These are phyloP conservation scores for Lycodopsis pacificus DNA, from an alignment of 2,797 vertebrate genomes.

Conservation along the genomic window DNA sequence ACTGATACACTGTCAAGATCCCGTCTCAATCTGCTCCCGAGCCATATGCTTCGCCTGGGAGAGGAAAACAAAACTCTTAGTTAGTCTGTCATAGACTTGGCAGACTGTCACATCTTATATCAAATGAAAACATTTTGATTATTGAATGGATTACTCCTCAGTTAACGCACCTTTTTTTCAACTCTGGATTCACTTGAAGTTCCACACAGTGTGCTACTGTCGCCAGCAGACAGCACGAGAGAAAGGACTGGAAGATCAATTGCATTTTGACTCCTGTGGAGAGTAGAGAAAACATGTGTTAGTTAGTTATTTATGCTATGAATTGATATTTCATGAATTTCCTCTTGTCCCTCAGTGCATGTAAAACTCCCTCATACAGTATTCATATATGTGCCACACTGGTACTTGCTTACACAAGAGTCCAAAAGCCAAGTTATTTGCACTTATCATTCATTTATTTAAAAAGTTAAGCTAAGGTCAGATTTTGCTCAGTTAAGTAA, in stretches of 20 bases:
- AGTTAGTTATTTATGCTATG: constrained; percentile 52
- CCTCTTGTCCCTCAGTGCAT: constrained; percentile 41
- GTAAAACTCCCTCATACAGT: constrained; percentile 39
- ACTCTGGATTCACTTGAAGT: constrained; percentile 87
- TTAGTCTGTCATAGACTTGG: constrained; percentile 48
- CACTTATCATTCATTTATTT: constrained; percentile 84
- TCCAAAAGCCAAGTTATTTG: constrained; percentile 84
- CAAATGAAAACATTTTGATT: constrained; percentile 16
- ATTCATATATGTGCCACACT: constrained; percentile 32
- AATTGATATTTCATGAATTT: constrained; percentile 57
- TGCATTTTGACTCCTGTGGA: constrained; percentile 88
- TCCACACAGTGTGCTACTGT: constrained; percentile 87
- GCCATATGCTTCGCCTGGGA: constrained; percentile 88
- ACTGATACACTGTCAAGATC: constrained; percentile 81
- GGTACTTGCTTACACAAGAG: constrained; percentile 77
- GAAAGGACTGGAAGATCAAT: constrained; percentile 84
- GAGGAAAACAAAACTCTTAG: constrained; percentile 18
- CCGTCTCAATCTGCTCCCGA: constrained; percentile 87
- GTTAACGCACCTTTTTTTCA: constrained; percentile 91
- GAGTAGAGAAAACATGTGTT: constrained; percentile 58
- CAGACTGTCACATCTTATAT: constrained; percentile 12
- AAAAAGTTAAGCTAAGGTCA: constrained; percentile 83
- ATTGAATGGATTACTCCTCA: constrained; percentile 25
- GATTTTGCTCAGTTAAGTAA: constrained; percentile 80
- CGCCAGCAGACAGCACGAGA: constrained; percentile 88